A percentile compares a stretch with the other conserved stretches of the same genome.
Conservation (phyloP, 2,888 invertebrate genomes). For the Spilarctia lutea region DNA sequence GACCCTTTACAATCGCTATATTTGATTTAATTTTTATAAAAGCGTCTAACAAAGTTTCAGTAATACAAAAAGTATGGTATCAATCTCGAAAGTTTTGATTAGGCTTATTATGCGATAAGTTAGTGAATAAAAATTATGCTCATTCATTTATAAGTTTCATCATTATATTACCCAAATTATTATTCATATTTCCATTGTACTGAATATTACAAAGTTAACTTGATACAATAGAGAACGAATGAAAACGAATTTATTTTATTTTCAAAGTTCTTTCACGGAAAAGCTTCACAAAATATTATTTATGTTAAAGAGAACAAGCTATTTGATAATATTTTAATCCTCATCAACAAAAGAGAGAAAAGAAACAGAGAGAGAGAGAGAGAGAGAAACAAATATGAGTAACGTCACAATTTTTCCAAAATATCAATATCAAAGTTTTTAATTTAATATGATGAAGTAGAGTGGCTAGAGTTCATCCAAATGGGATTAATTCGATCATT, state of each 20-base stretch:
- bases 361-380: too few relatives aligned
- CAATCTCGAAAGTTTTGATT: background rate
- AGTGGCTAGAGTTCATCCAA: too few relatives aligned
- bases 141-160: conserved; percentile 28
- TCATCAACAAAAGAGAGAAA: too few relatives aligned
- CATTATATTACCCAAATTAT: conserved; percentile 25
- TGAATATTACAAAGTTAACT: conserved; percentile 2
- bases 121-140: conserved; percentile 22
- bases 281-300: background rate
- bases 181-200: conserved; percentile 26
- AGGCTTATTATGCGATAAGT: conserved; percentile 11
- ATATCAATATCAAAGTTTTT: too few relatives aligned
- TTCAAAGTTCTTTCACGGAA: background rate
- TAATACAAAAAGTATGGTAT: background rate
- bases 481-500: background rate
- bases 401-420: too few relatives aligned
- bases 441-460: background rate
- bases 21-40: background rate
- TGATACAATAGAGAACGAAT: background rate
- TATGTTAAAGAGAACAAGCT: too few relatives aligned
- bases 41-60: background rate
- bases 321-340: too few relatives aligned
- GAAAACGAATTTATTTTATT: background rate
- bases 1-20: too few relatives aligned
- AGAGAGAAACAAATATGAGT: too few relatives aligned